phyloP scores from a whole-genome alignment of 2,113 vertebrate genomes.

The Acanthochromis polyacanthus region DNA sequence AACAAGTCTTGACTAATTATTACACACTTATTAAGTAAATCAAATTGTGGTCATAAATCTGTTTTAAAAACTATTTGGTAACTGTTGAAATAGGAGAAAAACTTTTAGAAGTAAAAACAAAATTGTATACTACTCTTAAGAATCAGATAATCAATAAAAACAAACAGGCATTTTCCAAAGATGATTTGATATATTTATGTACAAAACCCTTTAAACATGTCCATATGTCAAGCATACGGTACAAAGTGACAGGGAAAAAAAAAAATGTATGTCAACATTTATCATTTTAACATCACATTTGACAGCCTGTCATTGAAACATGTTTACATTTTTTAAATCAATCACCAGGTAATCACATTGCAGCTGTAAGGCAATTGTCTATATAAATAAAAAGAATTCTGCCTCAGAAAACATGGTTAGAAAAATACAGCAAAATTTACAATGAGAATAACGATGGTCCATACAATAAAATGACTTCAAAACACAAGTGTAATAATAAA shows the following conservation, averaged over 20 bases:
- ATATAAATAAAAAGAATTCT: slow-evolving; percentile 55
- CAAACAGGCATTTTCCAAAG: not conserved
- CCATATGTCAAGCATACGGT: slow-evolving; percentile 57
- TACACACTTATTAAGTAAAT: no score
- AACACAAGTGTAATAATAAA: slow-evolving; percentile 42
- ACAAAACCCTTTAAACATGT: slow-evolving; percentile 63
- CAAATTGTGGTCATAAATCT: no score
- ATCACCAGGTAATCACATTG: not conserved
- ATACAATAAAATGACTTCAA: slow-evolving; percentile 84
- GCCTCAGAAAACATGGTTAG: slow-evolving; percentile 49
- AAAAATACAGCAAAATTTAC: slow-evolving; percentile 31
- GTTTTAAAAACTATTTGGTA: no score
- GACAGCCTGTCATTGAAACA: slow-evolving; percentile 14
- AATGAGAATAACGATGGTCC: slow-evolving; percentile 72
- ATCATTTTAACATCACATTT: slow-evolving; percentile 29
- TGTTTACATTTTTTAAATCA: not conserved
- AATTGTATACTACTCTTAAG: no score
- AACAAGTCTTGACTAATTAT: no score
- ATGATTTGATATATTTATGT: slow-evolving; percentile 61
- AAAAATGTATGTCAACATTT: slow-evolving; percentile 28
- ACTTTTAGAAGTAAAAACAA: no score
- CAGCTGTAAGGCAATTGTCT: slow-evolving; percentile 66
- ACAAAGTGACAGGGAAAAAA: slow-evolving; percentile 44
- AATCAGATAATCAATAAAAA: not conserved
- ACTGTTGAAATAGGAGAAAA: no score